Evolutionary conservation across 2,797 vertebrate species (phyloP), one percentile per base, ranked within the genome.

Genomic region (Epinephelus malabaricus): DNA sequence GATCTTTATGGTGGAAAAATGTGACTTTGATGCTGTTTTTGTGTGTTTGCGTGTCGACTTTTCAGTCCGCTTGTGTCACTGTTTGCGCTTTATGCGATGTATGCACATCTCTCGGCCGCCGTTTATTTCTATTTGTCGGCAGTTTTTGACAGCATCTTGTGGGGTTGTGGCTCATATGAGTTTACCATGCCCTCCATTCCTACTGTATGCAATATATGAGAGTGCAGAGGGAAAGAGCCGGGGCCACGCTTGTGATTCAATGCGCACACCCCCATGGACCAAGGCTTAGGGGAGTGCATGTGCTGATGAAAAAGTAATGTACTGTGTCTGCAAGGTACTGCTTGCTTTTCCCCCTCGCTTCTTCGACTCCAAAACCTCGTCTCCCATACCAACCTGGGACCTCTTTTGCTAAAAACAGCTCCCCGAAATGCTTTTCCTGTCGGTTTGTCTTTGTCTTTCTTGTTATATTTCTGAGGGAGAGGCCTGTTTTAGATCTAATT

Each of bases 251-350:
- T 90, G 91, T 91, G 88, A 93, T 92, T 94, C 91, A 90, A 87
- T 90, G 89, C 79, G 83, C 91, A 88, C 88, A 88, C 91, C 92
- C 92, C 91, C 84, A 63, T 87, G 88, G 93, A 92, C 92, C 86
- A 68, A 89, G 85, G 91, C 93, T 93, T 94, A 92, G 87, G 93
- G 93, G 92, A 95, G 88, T 88, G 88, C 90, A 92, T 94, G 93
- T 92, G 94, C 94, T 95, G 94, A 95, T 95, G 95, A 95, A 95
- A 96, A 95, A 95, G 93, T 95, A 95, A 95, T 95, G 94, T 95
- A 94, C 87, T 95, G 93, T 94, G 94, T 95, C 94, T 94, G 92
- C 89, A 90, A 94, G 95, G 90, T 89, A 84, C 82, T 73, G 86
- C 88, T 86, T 76, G 88, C 84, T 85, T 90, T 80, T 80, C 84